Base-by-base conservation (phyloP, 92 coral and sea anemone genomes). In the Plumapathes pennacea region DNA sequence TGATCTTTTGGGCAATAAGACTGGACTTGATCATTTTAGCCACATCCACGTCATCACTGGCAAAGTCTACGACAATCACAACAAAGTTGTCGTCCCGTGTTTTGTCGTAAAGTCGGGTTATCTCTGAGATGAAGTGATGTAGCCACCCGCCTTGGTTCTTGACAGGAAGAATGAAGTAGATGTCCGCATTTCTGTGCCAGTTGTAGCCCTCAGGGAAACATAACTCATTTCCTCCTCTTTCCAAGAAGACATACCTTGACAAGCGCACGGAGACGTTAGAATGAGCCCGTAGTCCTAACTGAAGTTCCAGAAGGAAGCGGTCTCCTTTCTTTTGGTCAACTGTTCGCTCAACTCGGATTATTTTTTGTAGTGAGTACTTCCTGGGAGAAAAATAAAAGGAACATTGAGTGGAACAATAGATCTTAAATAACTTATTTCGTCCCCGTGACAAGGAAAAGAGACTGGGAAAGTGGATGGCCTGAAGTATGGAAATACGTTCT, bases 101-200 rank as follows among this genome's bases (percentile, higher is more conserved):
- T 50, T 33, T 24, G 19, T 36, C 34, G 53, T 61, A 55, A n/a
- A 46, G 68, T 5, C 51, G 41, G 18, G 78, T 37, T 20, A 71
- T 20, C 19, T 62, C 38, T 12, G 29, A 25, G 6, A 71, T 71
- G 27, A 71, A 59, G 42, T 63, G 54, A 15, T 49, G 56, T 4
- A 71, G 58, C 78, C 78, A 71, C 18, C 50, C 50, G 21, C 60
- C 69, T 60, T 71, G 78, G 38, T 71, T 50, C 60, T 58, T 71
- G 10, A 71, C 56, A 18, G 78, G 64, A 4, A 71, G 19, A 19
- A 71, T 47, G 38, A 71, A 38, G 55, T 71, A 47, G 2, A 71
- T 61, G 8, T 19, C 41, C 3, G 78, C 34, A n/a, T 51, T 36
- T 30, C 20, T 71, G 38, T 54, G 47, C 78, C 78, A 71, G 3